phyloP scores from a whole-genome alignment of 1,140 invertebrate genomes.

The Pentalonia nigronervosa region DNA sequence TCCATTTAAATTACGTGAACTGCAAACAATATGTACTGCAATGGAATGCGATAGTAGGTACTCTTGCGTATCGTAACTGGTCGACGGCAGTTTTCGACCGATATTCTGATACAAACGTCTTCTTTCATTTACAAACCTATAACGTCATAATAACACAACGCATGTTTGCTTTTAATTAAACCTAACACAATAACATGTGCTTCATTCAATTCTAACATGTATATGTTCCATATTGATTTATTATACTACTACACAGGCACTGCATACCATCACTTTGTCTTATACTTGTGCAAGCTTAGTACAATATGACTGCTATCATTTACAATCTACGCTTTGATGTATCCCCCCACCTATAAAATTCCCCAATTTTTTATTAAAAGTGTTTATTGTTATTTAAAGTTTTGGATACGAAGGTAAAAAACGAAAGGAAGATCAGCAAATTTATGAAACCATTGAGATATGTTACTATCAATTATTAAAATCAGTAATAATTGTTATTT shows the following conservation, averaged over 20 bases:
- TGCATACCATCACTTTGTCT: neutral
- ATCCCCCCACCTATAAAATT: neutral
- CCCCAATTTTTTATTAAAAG: too few relatives aligned
- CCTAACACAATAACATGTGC: neutral
- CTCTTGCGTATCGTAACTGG: neutral
- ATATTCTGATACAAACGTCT: neutral
- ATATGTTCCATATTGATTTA: neutral
- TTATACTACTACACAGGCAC: neutral
- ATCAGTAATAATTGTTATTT: neutral
- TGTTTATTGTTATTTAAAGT: neutral
- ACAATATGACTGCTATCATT: neutral
- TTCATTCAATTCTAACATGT: neutral
- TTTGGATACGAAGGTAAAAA: neutral
- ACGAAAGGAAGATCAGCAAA: fast-evolving
- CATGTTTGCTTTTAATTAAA: conserved; percentile 5
- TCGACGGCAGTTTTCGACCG: neutral
- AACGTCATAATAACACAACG: neutral
- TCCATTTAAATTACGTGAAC: neutral
- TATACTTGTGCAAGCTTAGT: neutral
- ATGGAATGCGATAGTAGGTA: neutral
- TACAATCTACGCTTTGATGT: neutral
- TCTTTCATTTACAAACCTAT: neutral
- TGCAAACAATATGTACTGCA: too few relatives aligned
- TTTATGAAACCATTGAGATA: neutral
- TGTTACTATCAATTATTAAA: neutral